Percentiles rank a stretch among this genome's conserved stretches.
These are phyloP conservation scores for Bucco capensis DNA, from an alignment of 2,113 vertebrate genomes.

Conservation along the genomic window DNA sequence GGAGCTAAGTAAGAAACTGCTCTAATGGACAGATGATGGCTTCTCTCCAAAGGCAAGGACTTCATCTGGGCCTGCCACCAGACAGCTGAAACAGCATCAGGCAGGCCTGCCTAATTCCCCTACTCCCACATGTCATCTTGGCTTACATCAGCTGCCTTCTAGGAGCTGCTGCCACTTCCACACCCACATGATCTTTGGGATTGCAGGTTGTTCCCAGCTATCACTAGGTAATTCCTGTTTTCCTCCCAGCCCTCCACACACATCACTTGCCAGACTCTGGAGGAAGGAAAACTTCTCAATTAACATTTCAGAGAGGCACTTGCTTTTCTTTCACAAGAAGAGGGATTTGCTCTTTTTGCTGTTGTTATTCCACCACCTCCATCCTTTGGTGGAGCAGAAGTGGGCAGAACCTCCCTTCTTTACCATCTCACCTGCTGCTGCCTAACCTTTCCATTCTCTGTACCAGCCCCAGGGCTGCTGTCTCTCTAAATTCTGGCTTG, in stretches of 20 bases:
- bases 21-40: background rate
- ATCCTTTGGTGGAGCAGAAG: background rate
- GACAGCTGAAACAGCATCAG: constrained; percentile 2
- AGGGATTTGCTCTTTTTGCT: constrained; percentile 4
- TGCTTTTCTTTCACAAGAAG: background rate
- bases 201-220: constrained; percentile 24
- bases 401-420: background rate
- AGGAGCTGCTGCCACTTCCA: background rate
- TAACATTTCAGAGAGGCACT: constrained; percentile 8
- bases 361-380: background rate
- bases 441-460: background rate
- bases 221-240: constrained; percentile 9
- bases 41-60: background rate
- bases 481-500: background rate
- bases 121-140: background rate
- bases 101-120: background rate
- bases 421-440: background rate
- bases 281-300: constrained; percentile 30
- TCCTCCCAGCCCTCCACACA: background rate
- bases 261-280: constrained; percentile 6
- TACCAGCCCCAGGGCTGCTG: background rate
- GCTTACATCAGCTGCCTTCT: background rate
- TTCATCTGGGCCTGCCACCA: background rate
- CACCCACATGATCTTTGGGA: background rate
- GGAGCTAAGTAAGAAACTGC: background rate